Conservation (phyloP, 2,888 invertebrate species). For the Perizoma flavofasciatum region DNA sequence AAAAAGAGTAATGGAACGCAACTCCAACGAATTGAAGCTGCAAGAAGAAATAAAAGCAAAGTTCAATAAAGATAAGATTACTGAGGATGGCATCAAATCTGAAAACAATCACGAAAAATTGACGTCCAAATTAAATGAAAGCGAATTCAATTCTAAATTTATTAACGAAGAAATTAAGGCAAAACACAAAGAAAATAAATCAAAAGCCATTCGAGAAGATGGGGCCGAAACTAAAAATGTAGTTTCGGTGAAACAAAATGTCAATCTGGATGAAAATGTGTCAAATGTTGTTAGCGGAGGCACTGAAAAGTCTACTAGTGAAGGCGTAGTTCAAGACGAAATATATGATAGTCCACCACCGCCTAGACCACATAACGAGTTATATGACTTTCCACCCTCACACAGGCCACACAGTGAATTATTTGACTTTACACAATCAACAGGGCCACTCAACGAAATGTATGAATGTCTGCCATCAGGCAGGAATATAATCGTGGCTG, state of each 20-base stretch:
- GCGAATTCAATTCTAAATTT: not conserved
- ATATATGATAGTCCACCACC: conserved; percentile 23
- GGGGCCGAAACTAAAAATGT: conserved; percentile 1
- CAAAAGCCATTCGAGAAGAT: not conserved
- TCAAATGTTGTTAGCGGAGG: not conserved
- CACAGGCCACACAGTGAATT: not conserved
- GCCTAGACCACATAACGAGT: not conserved
- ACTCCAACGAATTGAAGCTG: conserved; percentile 10
- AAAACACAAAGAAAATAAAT: not conserved
- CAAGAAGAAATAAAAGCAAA: conserved; percentile 23
- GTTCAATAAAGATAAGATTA: conserved; percentile 4
- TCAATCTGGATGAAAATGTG: not conserved
- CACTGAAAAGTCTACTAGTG: not conserved
- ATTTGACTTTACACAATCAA: conserved; percentile 1
- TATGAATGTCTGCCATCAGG: conserved; percentile 2
- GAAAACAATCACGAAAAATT: not conserved
- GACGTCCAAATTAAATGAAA: not conserved
- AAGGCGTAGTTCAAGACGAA: conserved; percentile 6
- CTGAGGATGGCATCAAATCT: not conserved
- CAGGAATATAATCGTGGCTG: conserved; percentile 16
- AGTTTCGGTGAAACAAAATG: not conserved
- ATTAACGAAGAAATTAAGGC: not conserved
- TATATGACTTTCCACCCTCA: conserved; percentile 10
- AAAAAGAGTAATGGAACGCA: conserved; percentile 6
- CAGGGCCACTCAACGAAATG: not conserved